phyloP scores from a whole-genome alignment of 2,113 vertebrate species.

The Alaudala cheleensis region DNA sequence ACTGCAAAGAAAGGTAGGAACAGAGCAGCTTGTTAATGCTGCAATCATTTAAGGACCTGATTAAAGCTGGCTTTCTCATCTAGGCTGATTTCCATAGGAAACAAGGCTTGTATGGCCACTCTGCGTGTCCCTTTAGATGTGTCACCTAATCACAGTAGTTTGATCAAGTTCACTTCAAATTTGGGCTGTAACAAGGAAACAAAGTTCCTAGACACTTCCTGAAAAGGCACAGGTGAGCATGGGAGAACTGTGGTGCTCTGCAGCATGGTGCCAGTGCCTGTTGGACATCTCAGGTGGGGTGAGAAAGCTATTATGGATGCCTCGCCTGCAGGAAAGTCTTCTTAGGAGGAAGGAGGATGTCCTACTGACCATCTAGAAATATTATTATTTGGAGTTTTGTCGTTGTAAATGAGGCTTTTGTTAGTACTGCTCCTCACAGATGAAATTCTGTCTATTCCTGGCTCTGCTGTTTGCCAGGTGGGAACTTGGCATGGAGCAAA shows the following conservation, averaged over 20 bases:
- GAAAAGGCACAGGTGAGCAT: background rate
- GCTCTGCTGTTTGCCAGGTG: background rate
- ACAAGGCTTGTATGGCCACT: background rate
- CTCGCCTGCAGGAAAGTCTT: background rate
- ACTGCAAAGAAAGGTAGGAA: background rate
- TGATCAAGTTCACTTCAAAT: background rate
- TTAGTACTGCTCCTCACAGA: background rate
- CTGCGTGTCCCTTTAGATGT: background rate
- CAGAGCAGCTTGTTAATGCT: background rate
- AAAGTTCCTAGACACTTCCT: background rate
- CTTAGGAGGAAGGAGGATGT: background rate
- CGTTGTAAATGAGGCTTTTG: background rate
- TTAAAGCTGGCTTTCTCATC: background rate
- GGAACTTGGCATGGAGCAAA: background rate
- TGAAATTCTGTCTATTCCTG: background rate
- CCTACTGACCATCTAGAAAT: background rate
- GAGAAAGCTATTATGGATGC: background rate
- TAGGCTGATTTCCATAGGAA: slow-evolving; percentile 3
- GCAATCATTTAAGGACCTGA: background rate
- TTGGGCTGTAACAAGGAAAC: background rate
- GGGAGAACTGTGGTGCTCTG: background rate
- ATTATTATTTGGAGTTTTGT: background rate
- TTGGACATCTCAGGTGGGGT: background rate
- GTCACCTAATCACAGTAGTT: background rate
- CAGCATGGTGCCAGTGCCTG: background rate